Evolutionary conservation across 2,888 invertebrate species (phyloP).

Genomic region (Carcina quercana): DNA sequence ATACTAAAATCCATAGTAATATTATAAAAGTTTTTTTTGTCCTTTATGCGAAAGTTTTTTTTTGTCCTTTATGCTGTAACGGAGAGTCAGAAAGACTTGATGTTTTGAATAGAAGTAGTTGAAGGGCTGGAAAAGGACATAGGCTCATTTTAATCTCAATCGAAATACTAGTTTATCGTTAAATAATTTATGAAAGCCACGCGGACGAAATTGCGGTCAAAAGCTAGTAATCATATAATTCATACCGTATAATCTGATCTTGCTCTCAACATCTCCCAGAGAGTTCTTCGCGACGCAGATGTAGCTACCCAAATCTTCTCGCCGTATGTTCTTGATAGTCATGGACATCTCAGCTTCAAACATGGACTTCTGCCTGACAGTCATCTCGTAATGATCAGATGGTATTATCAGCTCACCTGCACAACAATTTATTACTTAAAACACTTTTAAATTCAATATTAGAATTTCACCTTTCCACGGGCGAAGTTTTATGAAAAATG

Average conservation of each 20-base stretch:
- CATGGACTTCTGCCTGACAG: constrained; percentile 81
- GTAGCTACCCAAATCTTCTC: constrained; percentile 88
- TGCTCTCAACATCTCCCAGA: constrained; percentile 91
- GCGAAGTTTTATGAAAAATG: constrained; percentile 71
- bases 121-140: too few species aligned
- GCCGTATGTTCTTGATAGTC: constrained; percentile 84
- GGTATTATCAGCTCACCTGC: constrained; percentile 89
- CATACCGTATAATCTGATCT: constrained; percentile 91
- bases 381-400: constrained; percentile 87
- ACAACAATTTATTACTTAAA: constrained; percentile 57
- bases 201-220: too few species aligned
- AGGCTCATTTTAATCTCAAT: too few species aligned
- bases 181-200: too few species aligned
- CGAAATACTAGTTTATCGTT: too few species aligned
- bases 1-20: too few species aligned
- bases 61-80: too few species aligned
- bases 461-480: constrained; percentile 63
- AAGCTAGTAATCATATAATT: too few species aligned
- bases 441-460: constrained; percentile 69
- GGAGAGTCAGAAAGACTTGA: too few species aligned
- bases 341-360: constrained; percentile 91
- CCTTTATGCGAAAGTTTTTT: too few species aligned
- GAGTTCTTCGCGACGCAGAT: constrained; percentile 91
- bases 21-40: too few species aligned
- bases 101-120: too few species aligned